Conservation (phyloP, 2,113 vertebrate genomes). For the Malurus alboscapulatus region DNA sequence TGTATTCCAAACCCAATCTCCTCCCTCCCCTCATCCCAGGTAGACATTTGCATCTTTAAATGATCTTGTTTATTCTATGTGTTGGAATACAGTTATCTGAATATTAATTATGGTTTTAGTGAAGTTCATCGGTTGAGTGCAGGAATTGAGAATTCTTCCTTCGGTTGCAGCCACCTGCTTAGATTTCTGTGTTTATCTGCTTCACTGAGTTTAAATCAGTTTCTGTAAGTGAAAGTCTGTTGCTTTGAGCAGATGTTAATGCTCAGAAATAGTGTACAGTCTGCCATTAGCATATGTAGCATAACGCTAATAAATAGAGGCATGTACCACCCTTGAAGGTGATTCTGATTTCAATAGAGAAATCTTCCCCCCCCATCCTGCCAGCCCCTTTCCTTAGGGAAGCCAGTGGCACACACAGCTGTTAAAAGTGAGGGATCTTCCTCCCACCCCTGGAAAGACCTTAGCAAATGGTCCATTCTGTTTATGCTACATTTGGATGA, state of each 20-base stretch:
- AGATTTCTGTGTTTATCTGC: conserved; percentile 84
- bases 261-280: conserved; percentile 80
- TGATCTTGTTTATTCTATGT: conserved; percentile 74
- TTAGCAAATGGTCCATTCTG: conserved; percentile 57
- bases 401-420: not conserved
- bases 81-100: conserved; percentile 79
- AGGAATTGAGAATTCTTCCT: conserved; percentile 76
- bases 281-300: conserved; percentile 83
- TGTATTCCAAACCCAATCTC: not conserved
- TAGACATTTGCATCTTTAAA: conserved; percentile 74
- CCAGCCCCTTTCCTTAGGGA: not conserved
- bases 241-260: conserved; percentile 83
- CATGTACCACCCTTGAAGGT: conserved; percentile 58
- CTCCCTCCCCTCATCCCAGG: conserved; percentile 43
- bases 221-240: conserved; percentile 82
- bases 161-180: conserved; percentile 79
- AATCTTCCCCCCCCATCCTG: not conserved
- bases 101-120: conserved; percentile 79
- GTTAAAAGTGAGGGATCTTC: conserved; percentile 2
- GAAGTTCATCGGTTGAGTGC: conserved; percentile 76
- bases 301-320: conserved; percentile 80
- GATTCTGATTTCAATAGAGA: conserved; percentile 23
- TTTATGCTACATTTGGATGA: conserved; percentile 72
- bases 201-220: conserved; percentile 85
- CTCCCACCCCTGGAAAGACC: conserved; percentile 21